Conservation (phyloP, 2,113 vertebrate species). For the Irena cyanogastra region DNA sequence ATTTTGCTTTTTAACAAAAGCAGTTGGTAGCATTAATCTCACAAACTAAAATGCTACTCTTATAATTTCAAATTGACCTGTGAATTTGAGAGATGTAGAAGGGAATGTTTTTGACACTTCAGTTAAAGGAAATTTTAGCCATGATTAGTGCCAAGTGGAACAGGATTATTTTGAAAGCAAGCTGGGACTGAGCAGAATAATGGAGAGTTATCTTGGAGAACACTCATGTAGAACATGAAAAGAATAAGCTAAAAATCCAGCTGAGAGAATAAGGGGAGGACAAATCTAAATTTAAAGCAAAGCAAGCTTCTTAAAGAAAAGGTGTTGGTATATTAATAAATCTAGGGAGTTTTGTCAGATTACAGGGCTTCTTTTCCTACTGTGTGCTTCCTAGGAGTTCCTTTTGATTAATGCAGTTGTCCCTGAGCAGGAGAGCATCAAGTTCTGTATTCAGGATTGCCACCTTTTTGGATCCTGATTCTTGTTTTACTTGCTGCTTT, state of each 20-base stretch:
- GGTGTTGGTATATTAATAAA: neutral
- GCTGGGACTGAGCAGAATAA: constrained; percentile 69
- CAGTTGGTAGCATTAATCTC: neutral
- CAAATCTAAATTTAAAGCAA: constrained; percentile 65
- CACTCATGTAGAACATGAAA: constrained; percentile 40
- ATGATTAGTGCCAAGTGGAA: constrained; percentile 52
- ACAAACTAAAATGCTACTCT: neutral
- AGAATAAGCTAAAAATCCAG: constrained; percentile 58
- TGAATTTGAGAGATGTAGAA: neutral
- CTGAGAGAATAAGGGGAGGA: constrained; percentile 63
- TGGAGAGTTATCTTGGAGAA: constrained; percentile 52
- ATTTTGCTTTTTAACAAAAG: neutral
- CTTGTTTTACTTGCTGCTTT: neutral
- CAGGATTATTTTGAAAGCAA: constrained; percentile 71
- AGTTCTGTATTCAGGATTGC: neutral
- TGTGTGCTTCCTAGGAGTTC: neutral
- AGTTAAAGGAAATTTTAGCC: constrained; percentile 66
- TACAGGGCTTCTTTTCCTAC: neutral
- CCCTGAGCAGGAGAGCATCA: neutral
- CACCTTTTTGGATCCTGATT: neutral
- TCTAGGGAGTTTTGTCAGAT: neutral
- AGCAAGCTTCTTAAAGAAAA: constrained; percentile 29
- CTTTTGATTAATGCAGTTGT: neutral
- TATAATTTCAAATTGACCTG: neutral
- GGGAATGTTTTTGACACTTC: neutral